phyloP scores from a whole-genome alignment of 2,888 invertebrate genomes.

The Panorpa germanica region DNA sequence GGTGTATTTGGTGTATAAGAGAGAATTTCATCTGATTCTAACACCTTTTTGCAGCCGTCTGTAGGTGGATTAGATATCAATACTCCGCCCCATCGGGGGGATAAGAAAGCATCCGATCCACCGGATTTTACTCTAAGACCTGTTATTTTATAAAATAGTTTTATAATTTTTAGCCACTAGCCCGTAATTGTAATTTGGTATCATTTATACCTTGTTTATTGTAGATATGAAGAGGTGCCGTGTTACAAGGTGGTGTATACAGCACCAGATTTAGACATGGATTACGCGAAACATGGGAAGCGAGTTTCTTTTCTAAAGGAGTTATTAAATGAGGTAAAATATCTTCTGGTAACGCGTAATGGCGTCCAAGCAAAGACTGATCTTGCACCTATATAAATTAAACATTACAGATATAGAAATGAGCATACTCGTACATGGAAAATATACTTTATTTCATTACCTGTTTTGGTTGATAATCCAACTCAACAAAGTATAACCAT shows the following conservation, averaged over 20 bases:
- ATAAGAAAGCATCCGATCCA: constrained; percentile 57
- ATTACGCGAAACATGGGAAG: constrained; percentile 62
- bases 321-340: constrained; percentile 69
- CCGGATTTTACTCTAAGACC: constrained; percentile 22
- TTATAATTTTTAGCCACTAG: constrained; percentile 2
- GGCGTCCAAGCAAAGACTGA: constrained; percentile 28
- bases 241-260: constrained; percentile 57
- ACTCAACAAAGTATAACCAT: constrained; percentile 63
- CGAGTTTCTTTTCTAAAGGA: constrained; percentile 69
- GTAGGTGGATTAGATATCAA: constrained; percentile 49
- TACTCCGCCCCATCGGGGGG: constrained; percentile 83
- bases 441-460: constrained; percentile 19
- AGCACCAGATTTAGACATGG: constrained; percentile 72
- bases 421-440: background rate
- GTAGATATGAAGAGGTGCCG: constrained; percentile 56
- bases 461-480: constrained; percentile 53
- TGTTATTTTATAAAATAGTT: constrained; percentile 12
- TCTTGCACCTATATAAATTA: constrained; percentile 17
- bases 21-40: constrained; percentile 19
- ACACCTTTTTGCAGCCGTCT: constrained; percentile 29
- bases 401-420: background rate
- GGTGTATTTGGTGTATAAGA: constrained; percentile 34
- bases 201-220: constrained; percentile 24
- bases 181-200: background rate
- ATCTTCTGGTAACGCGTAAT: constrained; percentile 44